These are phyloP conservation scores for Psittacara wagleri DNA, from an alignment of 2,113 vertebrate genomes.

Conservation along the genomic window DNA sequence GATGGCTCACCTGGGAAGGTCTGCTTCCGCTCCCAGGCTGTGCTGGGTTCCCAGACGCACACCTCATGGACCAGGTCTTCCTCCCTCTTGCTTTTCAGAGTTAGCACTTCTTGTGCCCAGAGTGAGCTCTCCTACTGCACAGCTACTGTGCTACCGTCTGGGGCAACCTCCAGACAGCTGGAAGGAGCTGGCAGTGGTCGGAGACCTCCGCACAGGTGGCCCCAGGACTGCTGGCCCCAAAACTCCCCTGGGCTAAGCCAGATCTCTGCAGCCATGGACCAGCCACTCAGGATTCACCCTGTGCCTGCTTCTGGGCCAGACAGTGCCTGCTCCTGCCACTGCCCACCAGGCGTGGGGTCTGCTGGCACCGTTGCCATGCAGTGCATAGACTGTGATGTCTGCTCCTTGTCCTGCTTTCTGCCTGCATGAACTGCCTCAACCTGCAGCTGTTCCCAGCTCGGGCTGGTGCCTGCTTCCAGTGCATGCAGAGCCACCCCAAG, in stretches of 20 bases:
- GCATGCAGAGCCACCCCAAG: rapidly evolving
- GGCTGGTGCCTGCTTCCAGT: background rate
- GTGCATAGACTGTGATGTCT: background rate
- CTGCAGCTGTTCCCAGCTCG: background rate
- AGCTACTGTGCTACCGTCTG: background rate
- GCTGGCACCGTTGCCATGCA: background rate
- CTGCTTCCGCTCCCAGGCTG: background rate
- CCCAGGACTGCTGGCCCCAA: background rate
- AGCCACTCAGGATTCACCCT: constrained; percentile 54
- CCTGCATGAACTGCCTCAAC: background rate
- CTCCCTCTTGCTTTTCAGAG: constrained; percentile 8
- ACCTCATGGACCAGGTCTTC: background rate
- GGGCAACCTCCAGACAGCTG: background rate
- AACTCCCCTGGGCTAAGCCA: background rate
- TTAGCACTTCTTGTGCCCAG: background rate
- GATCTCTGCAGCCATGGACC: background rate
- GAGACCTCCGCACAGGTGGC: background rate
- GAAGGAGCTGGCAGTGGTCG: background rate
- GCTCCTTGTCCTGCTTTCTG: background rate
- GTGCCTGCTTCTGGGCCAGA: constrained; percentile 8
- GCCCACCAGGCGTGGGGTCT: rapidly evolving
- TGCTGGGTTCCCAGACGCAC: rapidly evolving
- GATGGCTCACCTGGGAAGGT: background rate
- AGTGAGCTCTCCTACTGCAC: background rate
- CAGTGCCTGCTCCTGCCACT: background rate